Evolutionary conservation across 2,888 invertebrate genomes (phyloP).

Genomic region (Cephus rjabovi): DNA sequence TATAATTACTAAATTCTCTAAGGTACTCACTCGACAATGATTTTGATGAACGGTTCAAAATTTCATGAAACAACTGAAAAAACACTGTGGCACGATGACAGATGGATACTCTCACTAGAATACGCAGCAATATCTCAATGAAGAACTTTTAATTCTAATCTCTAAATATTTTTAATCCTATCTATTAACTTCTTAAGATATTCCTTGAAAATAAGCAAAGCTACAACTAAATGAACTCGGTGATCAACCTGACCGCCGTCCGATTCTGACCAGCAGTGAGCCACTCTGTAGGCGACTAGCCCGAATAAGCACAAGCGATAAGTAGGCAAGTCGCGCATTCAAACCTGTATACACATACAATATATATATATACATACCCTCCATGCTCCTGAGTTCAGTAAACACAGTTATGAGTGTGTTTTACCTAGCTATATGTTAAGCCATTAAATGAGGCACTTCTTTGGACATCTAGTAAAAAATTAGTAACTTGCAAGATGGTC

Average conservation of each 20-base stretch:
- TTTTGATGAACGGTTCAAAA: background rate
- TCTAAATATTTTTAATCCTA: background rate
- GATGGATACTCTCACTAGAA: background rate
- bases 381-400: background rate
- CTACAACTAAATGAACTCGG: background rate
- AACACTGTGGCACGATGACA: background rate
- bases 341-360: background rate
- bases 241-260: background rate
- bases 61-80: background rate
- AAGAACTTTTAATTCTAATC: background rate
- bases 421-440: background rate
- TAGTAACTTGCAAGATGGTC: background rate
- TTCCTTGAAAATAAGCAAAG: background rate
- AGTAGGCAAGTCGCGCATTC: background rate
- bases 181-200: background rate
- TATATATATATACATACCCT: background rate
- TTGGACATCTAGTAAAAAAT: background rate
- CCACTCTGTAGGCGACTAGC: background rate
- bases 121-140: too few relatives aligned
- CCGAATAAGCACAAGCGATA: background rate
- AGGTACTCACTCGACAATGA: background rate
- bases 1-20: background rate
- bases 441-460: background rate
- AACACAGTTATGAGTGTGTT: background rate
- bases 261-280: background rate